Percentiles rank a stretch among this genome's conserved stretches.
Evolutionary conservation across 2,113 vertebrate genomes (phyloP).

Genomic region (Neoarius graeffei): DNA sequence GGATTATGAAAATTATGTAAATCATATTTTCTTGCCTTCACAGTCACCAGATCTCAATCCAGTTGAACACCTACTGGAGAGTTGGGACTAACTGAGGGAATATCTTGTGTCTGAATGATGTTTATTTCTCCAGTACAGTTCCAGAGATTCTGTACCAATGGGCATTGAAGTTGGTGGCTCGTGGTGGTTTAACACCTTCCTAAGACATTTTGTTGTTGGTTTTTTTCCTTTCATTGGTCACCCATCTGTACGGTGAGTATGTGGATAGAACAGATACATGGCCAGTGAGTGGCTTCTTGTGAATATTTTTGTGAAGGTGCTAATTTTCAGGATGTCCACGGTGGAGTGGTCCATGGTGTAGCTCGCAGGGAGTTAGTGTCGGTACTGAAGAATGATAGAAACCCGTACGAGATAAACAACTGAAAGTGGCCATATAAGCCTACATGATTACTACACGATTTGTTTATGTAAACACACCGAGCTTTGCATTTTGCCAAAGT

Average conservation of each 20-base stretch:
- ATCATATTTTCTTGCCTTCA: neutral
- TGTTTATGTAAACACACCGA: constrained; percentile 29
- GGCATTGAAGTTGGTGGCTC: neutral
- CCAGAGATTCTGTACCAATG: neutral
- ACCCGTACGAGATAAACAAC: constrained; percentile 13
- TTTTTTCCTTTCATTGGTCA: neutral
- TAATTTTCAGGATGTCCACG: constrained; percentile 6
- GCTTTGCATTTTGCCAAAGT: constrained; percentile 26
- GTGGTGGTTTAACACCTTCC: neutral
- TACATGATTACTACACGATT: constrained; percentile 29
- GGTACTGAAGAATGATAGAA: neutral
- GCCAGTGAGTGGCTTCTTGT: neutral
- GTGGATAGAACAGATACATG: neutral
- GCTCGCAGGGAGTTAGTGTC: neutral
- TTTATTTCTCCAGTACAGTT: neutral
- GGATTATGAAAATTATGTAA: constrained; percentile 23
- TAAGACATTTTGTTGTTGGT: neutral
- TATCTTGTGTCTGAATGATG: neutral
- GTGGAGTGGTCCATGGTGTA: neutral
- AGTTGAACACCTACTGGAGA: neutral
- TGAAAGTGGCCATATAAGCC: constrained; percentile 27
- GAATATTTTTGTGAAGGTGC: neutral
- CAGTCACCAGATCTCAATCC: constrained; percentile 2
- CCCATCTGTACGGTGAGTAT: neutral
- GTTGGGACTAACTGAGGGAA: neutral